Percentiles rank a stretch among this genome's conserved stretches.
Evolutionary conservation across 2,797 vertebrate species (phyloP).

Genomic region (Morelia viridis): DNA sequence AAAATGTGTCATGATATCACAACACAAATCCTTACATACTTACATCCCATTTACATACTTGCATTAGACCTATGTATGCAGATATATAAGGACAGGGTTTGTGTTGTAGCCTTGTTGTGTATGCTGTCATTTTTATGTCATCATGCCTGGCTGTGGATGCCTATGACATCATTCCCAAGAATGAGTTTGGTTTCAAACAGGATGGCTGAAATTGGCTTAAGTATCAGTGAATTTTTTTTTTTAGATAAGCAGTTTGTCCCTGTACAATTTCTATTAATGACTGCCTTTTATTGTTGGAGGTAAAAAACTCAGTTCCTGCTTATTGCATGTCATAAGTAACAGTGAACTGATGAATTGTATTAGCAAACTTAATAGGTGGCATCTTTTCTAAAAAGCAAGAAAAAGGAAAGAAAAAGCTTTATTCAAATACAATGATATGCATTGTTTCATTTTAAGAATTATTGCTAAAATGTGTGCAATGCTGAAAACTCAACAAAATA

Average conservation of each 20-base stretch:
- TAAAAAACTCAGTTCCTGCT: constrained; percentile 40
- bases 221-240: neutral
- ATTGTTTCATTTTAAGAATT: constrained; percentile 50
- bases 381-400: constrained; percentile 54
- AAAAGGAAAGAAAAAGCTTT: constrained; percentile 44
- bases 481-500: neutral
- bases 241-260: neutral
- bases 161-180: neutral
- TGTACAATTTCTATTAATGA: constrained; percentile 51
- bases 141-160: neutral
- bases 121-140: neutral
- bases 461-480: constrained; percentile 27
- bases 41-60: neutral
- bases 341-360: constrained; percentile 60
- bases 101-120: neutral
- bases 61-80: neutral
- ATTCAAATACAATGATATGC: constrained; percentile 49
- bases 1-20: neutral
- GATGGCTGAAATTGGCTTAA: neutral
- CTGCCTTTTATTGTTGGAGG: constrained; percentile 20
- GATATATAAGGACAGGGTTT: neutral
- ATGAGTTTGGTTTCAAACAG: neutral
- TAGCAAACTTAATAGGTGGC: constrained; percentile 45
- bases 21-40: neutral
- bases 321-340: constrained; percentile 37